Base-by-base conservation (phyloP, 1,140 invertebrate species). In the Thaumetopoea pityocampa region DNA sequence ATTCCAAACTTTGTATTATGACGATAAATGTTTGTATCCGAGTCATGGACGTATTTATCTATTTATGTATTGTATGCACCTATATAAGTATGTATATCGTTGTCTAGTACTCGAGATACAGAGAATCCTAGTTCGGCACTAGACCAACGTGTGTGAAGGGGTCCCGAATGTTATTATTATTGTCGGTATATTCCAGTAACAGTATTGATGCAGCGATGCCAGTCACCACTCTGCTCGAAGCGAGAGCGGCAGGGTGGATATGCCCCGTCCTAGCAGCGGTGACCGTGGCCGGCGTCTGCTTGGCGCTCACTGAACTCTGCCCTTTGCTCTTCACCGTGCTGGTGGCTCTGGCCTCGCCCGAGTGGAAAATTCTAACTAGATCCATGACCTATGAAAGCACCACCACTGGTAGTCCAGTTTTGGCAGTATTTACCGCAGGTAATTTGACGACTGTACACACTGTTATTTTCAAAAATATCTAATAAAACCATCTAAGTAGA, bases 341-440 rank as follows among this genome's bases (percentile, higher is more conserved):
- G 14, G 88, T 90, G 15, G 67, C 77, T 0, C 63, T 91, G 44
- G 89, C 89, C 1, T 89, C 87, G 8, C 87, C 89, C 1, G 89
- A 91, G 54, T 91, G 89, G 89, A 86, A 87, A 43, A 86, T 91
- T 2, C 68, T 91, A 10, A 87, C 89, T 5, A 84, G 88, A 27
- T 88, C 89, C 16, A 87, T 91, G 57, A 87, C 88, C 9, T 90
- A 90, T 52, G 88, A 90, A 55, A 90, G 88, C 54, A 69, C 85
- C 0, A 86, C 88, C 8, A 91, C 89, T 42, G 90, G 90, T 6
- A 90, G 89, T 61, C 90, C 90, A 1, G 88, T 90, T 0, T 61
- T 91, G 34, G 90, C 90, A 7, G 89, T 91, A 5, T 90, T 91
- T 56, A 89, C 89, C 30, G 89, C 86, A 44, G 90, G 88, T 87